Percentiles rank a stretch among this genome's conserved stretches.
Conservation (phyloP, 2,797 vertebrate genomes). For the Erethizon dorsatum region DNA sequence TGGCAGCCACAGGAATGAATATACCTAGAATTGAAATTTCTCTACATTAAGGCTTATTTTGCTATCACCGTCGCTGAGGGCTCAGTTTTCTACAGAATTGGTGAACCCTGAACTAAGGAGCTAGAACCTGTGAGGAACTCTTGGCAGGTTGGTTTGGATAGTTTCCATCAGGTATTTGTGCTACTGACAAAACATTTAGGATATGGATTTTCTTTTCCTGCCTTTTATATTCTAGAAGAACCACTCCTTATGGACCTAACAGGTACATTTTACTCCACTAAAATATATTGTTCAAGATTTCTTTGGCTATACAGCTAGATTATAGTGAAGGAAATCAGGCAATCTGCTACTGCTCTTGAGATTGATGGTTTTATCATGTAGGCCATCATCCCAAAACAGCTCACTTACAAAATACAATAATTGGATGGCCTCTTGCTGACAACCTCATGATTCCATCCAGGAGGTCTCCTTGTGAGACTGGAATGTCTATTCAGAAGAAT, state of each 20-base stretch:
- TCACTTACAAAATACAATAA: background rate
- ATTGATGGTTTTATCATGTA: constrained; percentile 29
- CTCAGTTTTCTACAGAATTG: background rate
- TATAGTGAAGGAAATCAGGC: constrained; percentile 51
- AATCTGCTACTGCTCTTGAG: background rate
- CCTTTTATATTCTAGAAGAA: background rate
- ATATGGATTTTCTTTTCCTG: constrained; percentile 48
- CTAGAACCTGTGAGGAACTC: background rate
- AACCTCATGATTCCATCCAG: background rate
- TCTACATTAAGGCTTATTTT: background rate
- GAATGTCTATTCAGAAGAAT: background rate
- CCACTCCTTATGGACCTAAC: background rate
- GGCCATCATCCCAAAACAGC: background rate
- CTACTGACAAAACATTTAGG: background rate
- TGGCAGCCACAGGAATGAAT: background rate
- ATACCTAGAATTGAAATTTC: background rate
- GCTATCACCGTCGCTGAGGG: background rate
- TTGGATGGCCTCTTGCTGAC: background rate
- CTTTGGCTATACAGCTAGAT: background rate
- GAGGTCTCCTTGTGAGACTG: background rate
- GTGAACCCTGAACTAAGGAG: background rate
- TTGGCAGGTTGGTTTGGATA: background rate
- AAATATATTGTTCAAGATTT: constrained; percentile 26
- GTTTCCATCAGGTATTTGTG: constrained; percentile 27
- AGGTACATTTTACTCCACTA: constrained; percentile 1